phyloP scores from a whole-genome alignment of 2,888 invertebrate genomes.

The Emmelina monodactyla region DNA sequence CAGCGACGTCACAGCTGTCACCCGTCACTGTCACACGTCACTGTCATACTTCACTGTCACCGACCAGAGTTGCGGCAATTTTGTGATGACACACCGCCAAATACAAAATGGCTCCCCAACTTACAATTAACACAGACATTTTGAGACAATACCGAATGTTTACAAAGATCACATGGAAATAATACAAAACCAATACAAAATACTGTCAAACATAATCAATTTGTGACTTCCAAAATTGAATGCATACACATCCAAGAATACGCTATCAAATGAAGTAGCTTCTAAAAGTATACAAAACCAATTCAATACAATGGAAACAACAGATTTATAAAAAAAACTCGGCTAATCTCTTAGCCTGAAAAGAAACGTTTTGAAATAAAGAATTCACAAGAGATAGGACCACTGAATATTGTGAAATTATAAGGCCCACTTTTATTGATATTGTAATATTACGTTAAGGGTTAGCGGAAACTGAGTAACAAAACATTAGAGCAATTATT shows the following conservation, averaged over 20 bases:
- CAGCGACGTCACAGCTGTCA: neutral
- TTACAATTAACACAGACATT: neutral
- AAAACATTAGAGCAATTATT: too few species aligned
- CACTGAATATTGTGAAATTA: too few species aligned
- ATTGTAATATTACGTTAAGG: too few species aligned
- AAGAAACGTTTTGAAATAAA: too few species aligned
- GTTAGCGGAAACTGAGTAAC: too few species aligned
- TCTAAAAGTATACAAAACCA: neutral
- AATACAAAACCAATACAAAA: neutral
- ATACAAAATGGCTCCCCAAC: neutral
- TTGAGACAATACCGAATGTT: constrained; percentile 1
- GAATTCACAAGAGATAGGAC: too few species aligned
- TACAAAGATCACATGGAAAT: too few species aligned
- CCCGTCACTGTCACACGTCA: neutral
- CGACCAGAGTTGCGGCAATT: constrained; percentile 1
- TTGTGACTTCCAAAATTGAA: neutral
- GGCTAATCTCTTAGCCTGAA: too few species aligned
- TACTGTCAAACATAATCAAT: neutral
- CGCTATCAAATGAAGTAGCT: neutral
- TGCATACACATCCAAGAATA: neutral
- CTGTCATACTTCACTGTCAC: neutral
- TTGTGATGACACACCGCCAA: neutral
- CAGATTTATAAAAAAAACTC: too few species aligned
- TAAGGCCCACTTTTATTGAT: too few species aligned
- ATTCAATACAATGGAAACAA: neutral